Percentiles rank a stretch among this genome's conserved stretches.
These are phyloP conservation scores for Tauraco erythrolophus DNA, from an alignment of 2,113 vertebrate genomes.

Conservation along the genomic window DNA sequence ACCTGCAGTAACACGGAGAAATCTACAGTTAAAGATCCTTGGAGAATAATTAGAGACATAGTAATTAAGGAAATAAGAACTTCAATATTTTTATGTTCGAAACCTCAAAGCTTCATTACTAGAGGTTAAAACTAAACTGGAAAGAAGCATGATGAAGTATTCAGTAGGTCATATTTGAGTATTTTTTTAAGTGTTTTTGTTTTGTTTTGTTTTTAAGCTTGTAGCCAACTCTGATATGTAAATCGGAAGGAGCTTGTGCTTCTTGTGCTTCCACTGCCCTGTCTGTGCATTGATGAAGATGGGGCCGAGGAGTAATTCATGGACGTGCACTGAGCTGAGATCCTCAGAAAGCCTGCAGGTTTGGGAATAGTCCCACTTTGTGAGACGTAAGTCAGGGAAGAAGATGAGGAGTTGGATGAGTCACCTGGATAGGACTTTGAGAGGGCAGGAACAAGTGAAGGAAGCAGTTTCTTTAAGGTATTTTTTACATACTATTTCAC, in stretches of 20 bases:
- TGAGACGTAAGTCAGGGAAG: background rate
- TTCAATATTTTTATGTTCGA: background rate
- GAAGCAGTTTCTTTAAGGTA: background rate
- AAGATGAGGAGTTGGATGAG: background rate
- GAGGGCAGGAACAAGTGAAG: background rate
- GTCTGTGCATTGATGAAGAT: background rate
- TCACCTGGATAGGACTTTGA: background rate
- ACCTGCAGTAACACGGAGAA: background rate
- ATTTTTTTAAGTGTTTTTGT: background rate
- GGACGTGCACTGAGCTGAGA: background rate
- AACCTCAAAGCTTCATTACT: background rate
- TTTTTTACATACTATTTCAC: background rate
- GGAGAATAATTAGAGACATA: background rate
- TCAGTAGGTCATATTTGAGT: background rate
- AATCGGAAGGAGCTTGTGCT: background rate
- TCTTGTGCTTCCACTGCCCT: background rate
- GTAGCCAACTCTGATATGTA: background rate
- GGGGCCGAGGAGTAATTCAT: background rate
- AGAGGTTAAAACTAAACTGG: background rate
- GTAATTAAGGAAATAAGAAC: background rate
- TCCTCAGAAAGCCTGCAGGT: background rate
- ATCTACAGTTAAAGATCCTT: background rate
- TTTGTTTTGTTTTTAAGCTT: background rate
- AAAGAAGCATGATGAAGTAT: background rate
- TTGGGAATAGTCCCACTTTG: background rate